Base-by-base conservation (phyloP, 2,113 vertebrate genomes). In the Ammodramus savannarum region DNA sequence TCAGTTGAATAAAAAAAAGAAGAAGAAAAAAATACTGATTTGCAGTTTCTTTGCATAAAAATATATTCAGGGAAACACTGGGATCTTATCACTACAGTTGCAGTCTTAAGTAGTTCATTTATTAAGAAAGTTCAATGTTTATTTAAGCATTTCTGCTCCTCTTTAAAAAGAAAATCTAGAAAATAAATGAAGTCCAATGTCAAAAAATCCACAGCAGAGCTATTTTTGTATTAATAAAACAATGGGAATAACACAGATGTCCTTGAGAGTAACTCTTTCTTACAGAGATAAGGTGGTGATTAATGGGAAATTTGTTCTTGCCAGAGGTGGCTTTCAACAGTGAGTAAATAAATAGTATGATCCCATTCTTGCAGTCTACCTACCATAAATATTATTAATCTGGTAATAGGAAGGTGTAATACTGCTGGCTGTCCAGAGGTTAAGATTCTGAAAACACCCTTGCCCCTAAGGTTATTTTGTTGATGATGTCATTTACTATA, bases 221-320 rank as follows among this genome's bases (percentile, higher is more conserved):
- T 90, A 36, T 87, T 90, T 38, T 52, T 54, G 34, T 89, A 66
- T 85, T 85, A 92, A 87, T 95, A 95, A 93, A 92, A 96, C 86
- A 89, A 92, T 93, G 52, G 63, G 54, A 95, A 91, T 93, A 96
- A 95, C 87, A 89, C 31, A 84, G 83, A 92, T 90, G 96, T 95
- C 96, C 94, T 97, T 97, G 96, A 87, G 67, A 96, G 68, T 36
- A 95, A 88, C 85, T 89, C 73, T 69, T 95, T 91, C 88, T 95
- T 90, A 83, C 72, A 81, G 88, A 97, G 95, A 97, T 97, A 97
- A 97, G 94, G 31, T 78, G 65, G 88, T 95, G 96, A 97, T 97
- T 96, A 95, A 97, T 97, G 85, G 94, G 85, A 86, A 90, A 91
- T 96, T 95, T 96, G 95, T 96, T 97, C 97, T 96, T 94, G 82